Evolutionary conservation across 2,888 invertebrate species (phyloP), one percentile per base, ranked within the genome.

Genomic region (Pandemis corylana): DNA sequence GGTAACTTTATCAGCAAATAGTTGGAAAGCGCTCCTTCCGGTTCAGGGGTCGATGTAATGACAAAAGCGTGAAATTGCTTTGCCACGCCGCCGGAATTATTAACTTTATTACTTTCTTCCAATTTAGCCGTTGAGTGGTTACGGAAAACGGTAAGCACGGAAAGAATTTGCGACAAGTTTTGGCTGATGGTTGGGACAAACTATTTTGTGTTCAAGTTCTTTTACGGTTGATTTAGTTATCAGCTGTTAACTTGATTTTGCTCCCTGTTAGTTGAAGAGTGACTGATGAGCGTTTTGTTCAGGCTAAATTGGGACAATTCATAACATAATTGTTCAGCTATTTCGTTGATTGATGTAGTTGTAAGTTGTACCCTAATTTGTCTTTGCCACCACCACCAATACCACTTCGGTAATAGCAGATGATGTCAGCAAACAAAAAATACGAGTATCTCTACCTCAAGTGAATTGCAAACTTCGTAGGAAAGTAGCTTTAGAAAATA

Each of bases 51-150:
- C 71, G 59, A 68, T 62, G 53, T 78, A 78, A 79, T 80, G 80
- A 82, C 79, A 84, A 81, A 82, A 82, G 82, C 84, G 83, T 87
- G 82, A 88, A 87, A 87, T 87, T 80, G 80, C 77, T 82, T 83
- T 82, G 82, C 79, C 80, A 81, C 81, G 74, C 77, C 77, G 74
- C 75, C 77, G 78, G 75, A 62, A 72, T 76, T 72, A 69, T 68
- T 66, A 72, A 72, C 68, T 69, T 75, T 65, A 65, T 65, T 69
- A 69, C 76, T 72, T 76, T 69, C 72, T 69, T 69, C 72, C 76
- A 72, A 76, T 72, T 76, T 69, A 46, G 66, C 15, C 74, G 69
- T 61, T 74, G 74, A 74, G 74, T 61, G 65, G 42, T 74, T 70
- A 69, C 62, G 53, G 59, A 67, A 63, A 75, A 70, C 46, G 36